phyloP scores from a whole-genome alignment of 2,888 invertebrate species.

The Oscheius onirici region DNA sequence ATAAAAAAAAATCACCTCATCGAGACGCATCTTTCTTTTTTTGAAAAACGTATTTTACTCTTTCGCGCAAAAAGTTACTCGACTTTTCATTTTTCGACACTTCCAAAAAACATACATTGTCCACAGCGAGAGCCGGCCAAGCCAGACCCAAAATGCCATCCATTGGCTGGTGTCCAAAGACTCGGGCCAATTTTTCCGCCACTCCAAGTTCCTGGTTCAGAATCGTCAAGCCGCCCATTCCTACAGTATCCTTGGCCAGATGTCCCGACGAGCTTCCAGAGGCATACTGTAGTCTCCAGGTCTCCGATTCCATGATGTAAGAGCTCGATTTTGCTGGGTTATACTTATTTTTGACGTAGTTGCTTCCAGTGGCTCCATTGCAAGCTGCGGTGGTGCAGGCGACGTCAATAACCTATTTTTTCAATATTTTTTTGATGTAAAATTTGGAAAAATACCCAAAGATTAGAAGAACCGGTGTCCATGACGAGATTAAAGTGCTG shows the following conservation, averaged over 20 bases:
- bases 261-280: slow-evolving; percentile 63
- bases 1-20: too few relatives aligned
- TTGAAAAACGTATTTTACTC: too few relatives aligned
- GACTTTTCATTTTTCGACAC: too few relatives aligned
- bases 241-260: slow-evolving; percentile 56
- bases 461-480: slow-evolving; percentile 65
- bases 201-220: slow-evolving; percentile 60
- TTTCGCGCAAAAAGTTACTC: too few relatives aligned
- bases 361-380: slow-evolving; percentile 49
- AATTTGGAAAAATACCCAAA: too few relatives aligned
- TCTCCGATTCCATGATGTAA: slow-evolving; percentile 48
- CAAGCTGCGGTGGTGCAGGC: slow-evolving; percentile 57
- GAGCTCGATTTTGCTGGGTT: slow-evolving; percentile 61
- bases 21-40: too few relatives aligned
- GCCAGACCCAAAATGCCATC: slow-evolving; percentile 68
- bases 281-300: slow-evolving; percentile 64
- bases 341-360: slow-evolving; percentile 60
- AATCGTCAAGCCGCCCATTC: slow-evolving; percentile 58
- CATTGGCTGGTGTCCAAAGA: slow-evolving; percentile 64
- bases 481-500: slow-evolving; percentile 59
- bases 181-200: slow-evolving; percentile 54
- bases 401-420: slow-evolving; percentile 62
- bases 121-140: slow-evolving; percentile 80
- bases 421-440: too few relatives aligned
- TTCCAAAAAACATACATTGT: slow-evolving; percentile 75